phyloP scores from a whole-genome alignment of 2,888 invertebrate species.

The Hofmannophila pseudospretella region DNA sequence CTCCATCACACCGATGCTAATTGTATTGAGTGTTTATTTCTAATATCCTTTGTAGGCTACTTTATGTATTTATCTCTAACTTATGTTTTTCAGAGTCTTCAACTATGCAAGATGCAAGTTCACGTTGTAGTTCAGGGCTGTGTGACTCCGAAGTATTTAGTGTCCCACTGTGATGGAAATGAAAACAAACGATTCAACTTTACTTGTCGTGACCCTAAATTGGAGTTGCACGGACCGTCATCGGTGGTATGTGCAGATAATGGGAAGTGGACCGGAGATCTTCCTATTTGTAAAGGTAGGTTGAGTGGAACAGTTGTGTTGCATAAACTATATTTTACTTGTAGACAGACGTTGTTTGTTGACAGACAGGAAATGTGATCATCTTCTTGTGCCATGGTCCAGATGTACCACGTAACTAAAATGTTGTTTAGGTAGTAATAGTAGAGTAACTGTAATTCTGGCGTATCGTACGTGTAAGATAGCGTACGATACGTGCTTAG shows the following conservation, averaged over 20 bases:
- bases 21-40: too few relatives aligned
- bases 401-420: too few relatives aligned
- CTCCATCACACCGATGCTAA: too few relatives aligned
- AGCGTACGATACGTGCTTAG: too few relatives aligned
- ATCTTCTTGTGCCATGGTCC: too few relatives aligned
- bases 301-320: too few relatives aligned
- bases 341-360: neutral
- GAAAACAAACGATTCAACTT: conserved; percentile 50
- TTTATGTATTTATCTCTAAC: too few relatives aligned
- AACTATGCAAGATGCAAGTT: conserved; percentile 62
- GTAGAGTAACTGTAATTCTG: too few relatives aligned
- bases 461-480: too few relatives aligned
- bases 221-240: conserved; percentile 40
- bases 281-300: conserved; percentile 57
- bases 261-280: conserved; percentile 50
- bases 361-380: neutral
- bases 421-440: too few relatives aligned
- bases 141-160: conserved; percentile 48
- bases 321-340: neutral
- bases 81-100: conserved; percentile 49
- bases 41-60: too few relatives aligned
- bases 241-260: conserved; percentile 44
- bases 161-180: conserved; percentile 39
- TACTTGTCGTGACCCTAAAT: conserved; percentile 45
- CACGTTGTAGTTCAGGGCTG: conserved; percentile 62